Percentiles rank a stretch among this genome's conserved stretches.
phyloP scores from a whole-genome alignment of 2,888 invertebrate species.

The Mythimna ferrago region DNA sequence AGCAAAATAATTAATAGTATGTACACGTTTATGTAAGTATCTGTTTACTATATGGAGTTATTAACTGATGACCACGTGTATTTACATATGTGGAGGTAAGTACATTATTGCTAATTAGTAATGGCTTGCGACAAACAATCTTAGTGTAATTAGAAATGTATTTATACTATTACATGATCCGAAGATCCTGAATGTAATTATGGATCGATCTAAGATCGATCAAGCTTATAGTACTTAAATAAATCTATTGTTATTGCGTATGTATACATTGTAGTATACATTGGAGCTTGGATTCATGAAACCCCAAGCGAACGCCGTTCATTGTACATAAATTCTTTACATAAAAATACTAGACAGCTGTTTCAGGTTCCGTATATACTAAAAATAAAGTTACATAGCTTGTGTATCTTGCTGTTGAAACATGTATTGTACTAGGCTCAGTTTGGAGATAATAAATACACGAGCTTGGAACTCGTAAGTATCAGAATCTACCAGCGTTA shows the following conservation, averaged over 20 bases:
- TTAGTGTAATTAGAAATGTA: constrained; percentile 2
- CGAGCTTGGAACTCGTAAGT: constrained; percentile 29
- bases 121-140: neutral
- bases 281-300: too few relatives aligned
- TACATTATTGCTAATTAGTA: neutral
- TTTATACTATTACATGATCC: constrained; percentile 3
- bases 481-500: constrained; percentile 42
- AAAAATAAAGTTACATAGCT: too few relatives aligned
- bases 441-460: constrained; percentile 46
- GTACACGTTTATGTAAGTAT: neutral
- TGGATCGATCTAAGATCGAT: neutral
- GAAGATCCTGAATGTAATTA: neutral
- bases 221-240: neutral
- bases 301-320: too few relatives aligned
- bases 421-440: constrained; percentile 29
- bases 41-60: constrained; percentile 9
- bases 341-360: too few relatives aligned
- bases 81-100: neutral
- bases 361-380: too few relatives aligned
- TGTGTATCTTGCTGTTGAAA: constrained; percentile 19
- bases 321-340: too few relatives aligned
- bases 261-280: too few relatives aligned
- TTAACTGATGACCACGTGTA: neutral
- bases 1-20: neutral
- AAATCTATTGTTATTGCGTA: too few relatives aligned